Evolutionary conservation across 2,888 invertebrate genomes (phyloP).

Genomic region (Lasioglossum pauxillum): DNA sequence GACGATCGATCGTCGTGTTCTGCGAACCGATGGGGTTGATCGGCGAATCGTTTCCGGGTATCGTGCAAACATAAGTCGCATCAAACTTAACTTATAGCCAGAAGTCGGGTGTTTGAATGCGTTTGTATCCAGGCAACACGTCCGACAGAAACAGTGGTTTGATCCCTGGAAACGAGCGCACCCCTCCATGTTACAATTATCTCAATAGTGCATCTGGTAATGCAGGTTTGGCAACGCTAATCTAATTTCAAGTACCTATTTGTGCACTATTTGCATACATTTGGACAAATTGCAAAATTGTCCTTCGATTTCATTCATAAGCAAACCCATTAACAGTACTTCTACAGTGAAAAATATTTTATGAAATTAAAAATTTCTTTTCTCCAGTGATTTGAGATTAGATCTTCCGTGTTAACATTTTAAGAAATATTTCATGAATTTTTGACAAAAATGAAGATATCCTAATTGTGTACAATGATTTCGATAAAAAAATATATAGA

Average conservation of each 20-base stretch:
- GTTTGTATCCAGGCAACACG: conserved; percentile 68
- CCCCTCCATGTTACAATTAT: neutral
- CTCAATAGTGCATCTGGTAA: neutral
- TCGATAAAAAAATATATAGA: too few relatives aligned
- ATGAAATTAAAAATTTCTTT: neutral
- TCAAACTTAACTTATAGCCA: conserved; percentile 57
- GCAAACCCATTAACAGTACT: neutral
- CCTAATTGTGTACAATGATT: too few relatives aligned
- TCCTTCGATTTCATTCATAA: neutral
- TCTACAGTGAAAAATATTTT: neutral
- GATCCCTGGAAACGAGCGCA: conserved; percentile 2
- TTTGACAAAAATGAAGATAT: too few relatives aligned
- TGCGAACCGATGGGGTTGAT: conserved; percentile 39
- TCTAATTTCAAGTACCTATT: neutral
- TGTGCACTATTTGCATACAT: neutral
- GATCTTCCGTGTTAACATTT: neutral
- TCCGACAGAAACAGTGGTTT: conserved; percentile 61
- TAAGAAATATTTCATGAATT: neutral
- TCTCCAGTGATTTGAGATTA: neutral
- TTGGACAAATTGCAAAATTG: neutral
- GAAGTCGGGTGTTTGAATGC: conserved; percentile 56
- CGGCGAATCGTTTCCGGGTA: conserved; percentile 41
- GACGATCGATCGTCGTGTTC: conserved; percentile 18
- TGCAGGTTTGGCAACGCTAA: neutral
- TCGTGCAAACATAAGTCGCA: conserved; percentile 54